Conservation (phyloP, 1,140 invertebrate species). For the Oryctes rhinoceros region DNA sequence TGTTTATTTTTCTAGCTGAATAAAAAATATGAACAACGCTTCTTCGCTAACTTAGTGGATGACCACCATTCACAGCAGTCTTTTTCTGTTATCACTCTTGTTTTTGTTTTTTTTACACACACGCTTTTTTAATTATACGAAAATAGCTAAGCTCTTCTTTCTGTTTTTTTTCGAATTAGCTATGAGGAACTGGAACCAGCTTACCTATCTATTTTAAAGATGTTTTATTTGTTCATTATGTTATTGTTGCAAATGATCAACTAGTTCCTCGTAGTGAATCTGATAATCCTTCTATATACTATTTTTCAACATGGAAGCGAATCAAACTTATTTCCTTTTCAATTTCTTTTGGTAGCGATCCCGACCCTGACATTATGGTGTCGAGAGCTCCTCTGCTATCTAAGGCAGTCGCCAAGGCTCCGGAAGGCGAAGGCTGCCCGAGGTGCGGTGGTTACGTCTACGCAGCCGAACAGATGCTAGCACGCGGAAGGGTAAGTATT, state of each 20-base stretch:
- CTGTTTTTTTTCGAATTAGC: not conserved
- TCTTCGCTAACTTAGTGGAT: not conserved
- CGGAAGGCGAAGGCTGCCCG: slow-evolving; percentile 87
- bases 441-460: slow-evolving; percentile 92
- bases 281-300: too few species aligned
- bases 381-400: slow-evolving; percentile 60
- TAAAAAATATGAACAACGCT: slow-evolving; percentile 11
- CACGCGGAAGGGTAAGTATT: slow-evolving; percentile 82
- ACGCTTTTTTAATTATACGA: slow-evolving; percentile 1
- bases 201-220: not conserved
- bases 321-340: not conserved
- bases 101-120: slow-evolving; percentile 20
- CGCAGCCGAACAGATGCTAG: slow-evolving; percentile 93
- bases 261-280: slow-evolving; percentile 2
- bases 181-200: too few species aligned
- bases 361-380: slow-evolving; percentile 48
- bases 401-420: slow-evolving; percentile 81
- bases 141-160: slow-evolving; percentile 15
- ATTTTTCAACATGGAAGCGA: not conserved
- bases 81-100: not conserved
- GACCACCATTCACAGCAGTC: not conserved
- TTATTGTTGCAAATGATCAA: not conserved
- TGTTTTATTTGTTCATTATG: not conserved
- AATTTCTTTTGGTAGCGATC: slow-evolving; percentile 31
- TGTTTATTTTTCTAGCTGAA: slow-evolving; percentile 20